Evolutionary conservation across 2,888 invertebrate species (phyloP).

Genomic region (Drosophila mettleri): DNA sequence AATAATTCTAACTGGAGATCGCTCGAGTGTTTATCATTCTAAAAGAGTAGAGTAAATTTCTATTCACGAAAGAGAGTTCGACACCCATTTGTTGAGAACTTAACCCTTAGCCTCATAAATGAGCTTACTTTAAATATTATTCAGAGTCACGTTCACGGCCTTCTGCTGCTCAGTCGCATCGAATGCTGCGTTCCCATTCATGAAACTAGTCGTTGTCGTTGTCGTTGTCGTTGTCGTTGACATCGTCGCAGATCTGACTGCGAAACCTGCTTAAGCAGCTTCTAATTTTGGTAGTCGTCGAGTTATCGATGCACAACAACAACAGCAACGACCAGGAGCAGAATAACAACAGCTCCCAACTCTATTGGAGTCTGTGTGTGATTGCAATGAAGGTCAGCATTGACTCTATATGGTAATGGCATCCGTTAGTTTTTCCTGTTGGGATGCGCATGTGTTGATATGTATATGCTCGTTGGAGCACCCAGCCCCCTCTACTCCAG

Average conservation of each 20-base stretch:
- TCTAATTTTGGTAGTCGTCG: slow-evolving; percentile 73
- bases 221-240: slow-evolving; percentile 64
- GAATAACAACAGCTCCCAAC: slow-evolving; percentile 45
- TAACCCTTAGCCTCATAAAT: slow-evolving; percentile 27
- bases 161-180: slow-evolving; percentile 7
- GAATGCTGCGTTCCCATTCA: slow-evolving; percentile 64
- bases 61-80: neutral
- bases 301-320: slow-evolving; percentile 41
- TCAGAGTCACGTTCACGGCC: slow-evolving; percentile 51
- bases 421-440: slow-evolving; percentile 81
- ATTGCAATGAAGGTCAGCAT: slow-evolving; percentile 80
- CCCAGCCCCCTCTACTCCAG: slow-evolving; percentile 1
- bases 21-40: too few relatives aligned
- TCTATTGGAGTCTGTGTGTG: slow-evolving; percentile 52
- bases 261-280: slow-evolving; percentile 73
- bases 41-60: too few relatives aligned
- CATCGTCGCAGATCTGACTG: slow-evolving; percentile 45
- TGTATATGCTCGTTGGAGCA: slow-evolving; percentile 24
- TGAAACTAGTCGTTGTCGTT: slow-evolving; percentile 70
- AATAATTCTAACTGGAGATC: too few relatives aligned
- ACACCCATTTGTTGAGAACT: neutral
- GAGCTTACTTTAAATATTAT: slow-evolving; percentile 19
- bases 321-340: slow-evolving; percentile 17
- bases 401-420: slow-evolving; percentile 76
- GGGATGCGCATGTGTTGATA: slow-evolving; percentile 71